Evolutionary conservation across 2,888 invertebrate species (phyloP), one percentile per base, ranked within the genome.

Genomic region (Thumatha senex): DNA sequence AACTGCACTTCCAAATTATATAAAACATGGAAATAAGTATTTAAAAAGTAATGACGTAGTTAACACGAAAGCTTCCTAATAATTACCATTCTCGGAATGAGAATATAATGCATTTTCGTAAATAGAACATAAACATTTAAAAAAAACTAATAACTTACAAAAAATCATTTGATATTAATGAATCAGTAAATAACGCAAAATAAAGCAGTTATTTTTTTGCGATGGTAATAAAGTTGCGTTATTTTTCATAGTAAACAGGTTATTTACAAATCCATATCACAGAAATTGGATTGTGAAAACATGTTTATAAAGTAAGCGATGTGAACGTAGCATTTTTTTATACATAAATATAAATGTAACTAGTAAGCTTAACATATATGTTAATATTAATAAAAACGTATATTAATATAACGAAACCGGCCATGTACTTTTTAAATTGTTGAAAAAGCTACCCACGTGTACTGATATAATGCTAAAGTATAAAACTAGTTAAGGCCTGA

Each of bases 331-430:
- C 51, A 62, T 56, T 67, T 76, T 80, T 79, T 75, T 74, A 67
- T 31, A 31, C 31, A 86, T 79, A 82, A 65, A 82, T 74, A 78
- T 80, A 84, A 78, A 79, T 86, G 84, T 89, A 89, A 68, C 72
- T 82, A 84, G 74, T 67, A 67, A 69, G 70, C 67, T 67, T 69
- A 67, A 67, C 68, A 65, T 77, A 72, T 65, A 61, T 68, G 63
- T 70, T 70, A 72, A 71, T 66, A 67, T 66, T 59, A 63, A 64
- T 65, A 56, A 71, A 75, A 73, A 66, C 54, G 70, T 69, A 72
- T 68, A 72, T 70, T 71, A 71, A 72, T 67, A 70, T 64, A 74
- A 74, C 67, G 86, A 89, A 86, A 88, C 89, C 89, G 89, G 89
- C 90, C 90, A 90, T 87, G 72, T 84, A 74, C 65, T 63, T 63